Evolutionary conservation across 2,113 vertebrate species (phyloP).

Genomic region (Cnemophilus loriae): DNA sequence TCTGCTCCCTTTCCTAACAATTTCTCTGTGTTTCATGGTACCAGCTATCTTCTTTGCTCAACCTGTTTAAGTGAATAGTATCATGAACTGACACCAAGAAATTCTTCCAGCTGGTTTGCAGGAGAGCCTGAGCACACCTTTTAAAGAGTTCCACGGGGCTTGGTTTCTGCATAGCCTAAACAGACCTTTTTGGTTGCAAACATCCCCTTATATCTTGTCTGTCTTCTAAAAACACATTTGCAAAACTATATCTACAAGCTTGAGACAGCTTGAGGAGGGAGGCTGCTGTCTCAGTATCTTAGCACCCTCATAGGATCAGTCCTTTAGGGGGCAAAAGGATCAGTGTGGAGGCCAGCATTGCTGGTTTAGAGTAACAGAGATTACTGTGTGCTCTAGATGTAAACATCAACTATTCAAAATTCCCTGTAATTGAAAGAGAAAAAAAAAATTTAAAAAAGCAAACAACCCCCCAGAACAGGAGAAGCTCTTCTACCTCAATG

Average conservation of each 20-base stretch:
- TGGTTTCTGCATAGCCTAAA: background rate
- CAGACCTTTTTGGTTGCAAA: background rate
- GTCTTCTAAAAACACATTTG: background rate
- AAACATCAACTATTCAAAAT: background rate
- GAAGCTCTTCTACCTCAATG: background rate
- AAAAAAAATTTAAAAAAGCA: accelerated
- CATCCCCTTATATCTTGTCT: background rate
- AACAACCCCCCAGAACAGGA: accelerated
- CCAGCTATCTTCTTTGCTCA: background rate
- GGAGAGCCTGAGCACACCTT: background rate
- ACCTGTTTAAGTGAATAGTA: background rate
- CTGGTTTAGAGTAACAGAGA: background rate
- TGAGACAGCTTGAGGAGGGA: background rate
- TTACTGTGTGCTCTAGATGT: background rate
- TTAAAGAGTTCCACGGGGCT: background rate
- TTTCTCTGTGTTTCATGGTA: background rate
- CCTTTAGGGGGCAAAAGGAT: background rate
- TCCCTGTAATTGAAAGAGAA: background rate
- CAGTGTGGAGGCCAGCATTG: background rate
- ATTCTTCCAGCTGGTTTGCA: background rate
- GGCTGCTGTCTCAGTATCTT: background rate
- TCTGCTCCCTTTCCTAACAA: background rate
- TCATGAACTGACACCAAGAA: background rate
- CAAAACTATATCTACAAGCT: background rate
- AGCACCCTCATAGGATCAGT: background rate